Conservation (phyloP, 1,140 invertebrate species). For the Drosophila dunni region DNA sequence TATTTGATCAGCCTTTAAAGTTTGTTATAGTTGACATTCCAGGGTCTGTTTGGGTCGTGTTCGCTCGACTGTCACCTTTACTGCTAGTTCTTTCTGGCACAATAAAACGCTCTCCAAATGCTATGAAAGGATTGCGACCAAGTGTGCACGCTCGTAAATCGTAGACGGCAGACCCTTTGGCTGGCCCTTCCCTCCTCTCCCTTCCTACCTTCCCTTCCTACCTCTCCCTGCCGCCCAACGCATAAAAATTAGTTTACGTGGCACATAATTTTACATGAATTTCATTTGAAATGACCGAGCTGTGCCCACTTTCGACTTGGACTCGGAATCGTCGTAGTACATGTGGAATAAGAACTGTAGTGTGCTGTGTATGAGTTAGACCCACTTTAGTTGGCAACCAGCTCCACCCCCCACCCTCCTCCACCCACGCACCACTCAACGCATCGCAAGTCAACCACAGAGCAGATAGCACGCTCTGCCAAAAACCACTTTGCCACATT, state of each 20-base stretch:
- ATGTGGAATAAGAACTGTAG: background rate
- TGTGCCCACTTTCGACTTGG: constrained; percentile 1
- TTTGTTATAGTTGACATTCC: background rate
- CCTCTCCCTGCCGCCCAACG: background rate
- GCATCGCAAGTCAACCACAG: background rate
- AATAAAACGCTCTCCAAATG: constrained; percentile 76
- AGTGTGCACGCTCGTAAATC: constrained; percentile 70
- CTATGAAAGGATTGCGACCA: constrained; percentile 76
- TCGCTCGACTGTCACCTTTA: too few species aligned
- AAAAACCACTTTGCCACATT: constrained; percentile 73
- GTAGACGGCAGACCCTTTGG: constrained; percentile 38
- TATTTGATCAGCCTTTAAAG: too few species aligned
- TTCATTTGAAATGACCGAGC: constrained; percentile 62
- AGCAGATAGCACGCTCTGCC: constrained; percentile 32
- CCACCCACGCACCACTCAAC: constrained; percentile 1
- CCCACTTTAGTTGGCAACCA: constrained; percentile 6
- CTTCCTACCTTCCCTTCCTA: too few species aligned
- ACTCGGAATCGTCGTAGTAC: background rate
- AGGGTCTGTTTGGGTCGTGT: too few species aligned
- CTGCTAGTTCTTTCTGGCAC: constrained; percentile 41
- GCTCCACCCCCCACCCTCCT: background rate
- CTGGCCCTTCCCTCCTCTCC: too few species aligned
- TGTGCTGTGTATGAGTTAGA: background rate
- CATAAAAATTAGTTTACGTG: constrained; percentile 78
- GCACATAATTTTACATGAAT: constrained; percentile 80